Evolutionary conservation across 2,113 vertebrate genomes (phyloP).

Genomic region (Calcarius ornatus): DNA sequence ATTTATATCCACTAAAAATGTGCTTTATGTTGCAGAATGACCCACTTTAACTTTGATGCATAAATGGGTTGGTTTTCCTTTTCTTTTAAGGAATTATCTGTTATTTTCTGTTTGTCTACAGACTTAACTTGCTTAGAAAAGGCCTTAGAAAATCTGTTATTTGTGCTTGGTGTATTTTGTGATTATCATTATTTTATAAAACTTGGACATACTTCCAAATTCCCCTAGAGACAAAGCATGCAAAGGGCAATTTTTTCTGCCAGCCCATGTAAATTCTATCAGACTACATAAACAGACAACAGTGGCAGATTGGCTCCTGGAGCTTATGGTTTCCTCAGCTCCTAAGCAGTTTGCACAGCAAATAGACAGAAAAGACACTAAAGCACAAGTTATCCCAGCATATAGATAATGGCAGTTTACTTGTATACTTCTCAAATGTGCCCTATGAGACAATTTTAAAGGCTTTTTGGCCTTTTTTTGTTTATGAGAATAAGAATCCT

Average conservation of each 20-base stretch:
- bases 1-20: constrained; percentile 61
- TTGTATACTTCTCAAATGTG: not conserved
- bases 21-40: constrained; percentile 44
- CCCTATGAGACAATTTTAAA: not conserved
- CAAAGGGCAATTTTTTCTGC: constrained; percentile 46
- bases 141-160: not conserved
- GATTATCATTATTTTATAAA: constrained; percentile 14
- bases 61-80: constrained; percentile 11
- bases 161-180: not conserved
- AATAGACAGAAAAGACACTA: not conserved
- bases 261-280: constrained; percentile 28
- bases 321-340: constrained; percentile 4
- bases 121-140: not conserved
- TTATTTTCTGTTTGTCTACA: not conserved
- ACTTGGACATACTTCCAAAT: constrained; percentile 23
- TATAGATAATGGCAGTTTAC: not conserved
- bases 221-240: constrained; percentile 13
- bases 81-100: not conserved
- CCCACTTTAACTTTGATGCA: constrained; percentile 50
- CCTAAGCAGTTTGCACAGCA: not conserved
- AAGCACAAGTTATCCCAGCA: not conserved
- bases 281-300: constrained; percentile 31
- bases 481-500: not conserved
- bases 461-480: not conserved
- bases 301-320: constrained; percentile 39